Base-by-base conservation (phyloP, 2,888 invertebrate genomes). In the Odontocerum albicorne region DNA sequence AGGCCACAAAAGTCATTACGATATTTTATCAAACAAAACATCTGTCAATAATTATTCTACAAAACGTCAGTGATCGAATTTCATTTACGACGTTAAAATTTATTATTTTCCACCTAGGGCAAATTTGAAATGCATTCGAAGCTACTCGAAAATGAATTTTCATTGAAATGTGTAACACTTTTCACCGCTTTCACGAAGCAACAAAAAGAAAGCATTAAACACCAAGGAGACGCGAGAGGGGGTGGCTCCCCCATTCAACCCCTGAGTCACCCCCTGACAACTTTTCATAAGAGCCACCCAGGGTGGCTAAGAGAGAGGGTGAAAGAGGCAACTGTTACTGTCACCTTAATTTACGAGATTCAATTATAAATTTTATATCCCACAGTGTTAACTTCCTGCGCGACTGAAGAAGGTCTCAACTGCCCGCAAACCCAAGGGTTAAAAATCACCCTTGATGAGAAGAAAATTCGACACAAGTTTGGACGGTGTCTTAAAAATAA, bases 331-430 rank as follows among this genome's bases (percentile, higher is more conserved):
- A 78, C 75, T 78, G 78, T 74, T 75, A 75, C 71, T 77, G 77
- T 78, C 77, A 77, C 77, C 74, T 77, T 77, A 77, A 78, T 78
- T 77, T 78, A 78, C 76, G 75, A 69, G 72, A 71, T 72, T 72
- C 76, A 77, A 78, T 78, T 77, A 77, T 75, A 75, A 77, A 77
- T 62, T 63, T 63, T 57, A 62, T 59, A 63, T 63, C 63, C 57
- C 53, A 55, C 57, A 35, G 57, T 57, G 56, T 51, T 40, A 21
- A 21, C 40, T 43, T 43, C 15, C 43, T 13, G 12, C 22, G 35
- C 50, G n/a, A 12, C 15, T 20, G 4, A 42, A 50, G 50, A 50
- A 50, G 35, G 50, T n/a, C n/a, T n/a, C n/a, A n/a, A n/a, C n/a
- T n/a, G n/a, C n/a, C n/a, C n/a, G n/a, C n/a, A n/a, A n/a, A n/a